phyloP scores from a whole-genome alignment of 2,113 vertebrate species.

The Thamnaconus septentrionalis region DNA sequence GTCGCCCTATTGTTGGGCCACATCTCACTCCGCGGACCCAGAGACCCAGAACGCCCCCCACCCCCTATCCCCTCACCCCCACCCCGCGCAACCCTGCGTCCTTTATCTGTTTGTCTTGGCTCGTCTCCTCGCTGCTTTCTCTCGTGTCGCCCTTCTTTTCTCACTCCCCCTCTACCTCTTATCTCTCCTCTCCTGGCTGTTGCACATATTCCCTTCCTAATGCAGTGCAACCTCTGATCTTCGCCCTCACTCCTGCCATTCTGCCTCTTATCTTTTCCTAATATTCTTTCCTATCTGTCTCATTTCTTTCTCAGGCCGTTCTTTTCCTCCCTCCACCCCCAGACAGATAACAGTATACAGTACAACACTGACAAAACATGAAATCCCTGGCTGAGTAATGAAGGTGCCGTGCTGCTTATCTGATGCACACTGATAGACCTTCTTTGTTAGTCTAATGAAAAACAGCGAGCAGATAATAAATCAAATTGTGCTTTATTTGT shows the following conservation, averaged over 20 bases:
- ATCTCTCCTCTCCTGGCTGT: conserved; percentile 23
- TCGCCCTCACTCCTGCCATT: conserved; percentile 9
- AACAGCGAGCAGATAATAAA: too few relatives aligned
- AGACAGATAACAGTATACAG: too few relatives aligned
- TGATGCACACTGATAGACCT: too few relatives aligned
- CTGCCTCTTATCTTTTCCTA: conserved; percentile 5
- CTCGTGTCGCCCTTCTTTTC: neutral
- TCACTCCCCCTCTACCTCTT: conserved; percentile 19
- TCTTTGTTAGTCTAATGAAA: too few relatives aligned
- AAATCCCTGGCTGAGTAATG: neutral
- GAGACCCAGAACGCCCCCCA: too few relatives aligned
- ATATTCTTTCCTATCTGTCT: neutral
- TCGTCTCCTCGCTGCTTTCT: neutral
- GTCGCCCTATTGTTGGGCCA: conserved; percentile 1
- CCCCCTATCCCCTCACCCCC: conserved; percentile 11
- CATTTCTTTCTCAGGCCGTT: neutral
- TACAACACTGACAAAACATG: neutral
- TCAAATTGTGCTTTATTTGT: too few relatives aligned
- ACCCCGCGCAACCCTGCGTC: conserved; percentile 29
- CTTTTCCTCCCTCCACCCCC: too few relatives aligned
- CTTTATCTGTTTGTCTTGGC: conserved; percentile 27
- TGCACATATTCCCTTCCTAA: conserved; percentile 28
- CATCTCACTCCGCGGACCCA: conserved; percentile 7
- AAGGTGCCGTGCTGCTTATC: neutral
- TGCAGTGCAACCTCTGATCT: conserved; percentile 15